These are phyloP conservation scores for Erebia ligea DNA, from an alignment of 2,888 invertebrate genomes.

Conservation along the genomic window DNA sequence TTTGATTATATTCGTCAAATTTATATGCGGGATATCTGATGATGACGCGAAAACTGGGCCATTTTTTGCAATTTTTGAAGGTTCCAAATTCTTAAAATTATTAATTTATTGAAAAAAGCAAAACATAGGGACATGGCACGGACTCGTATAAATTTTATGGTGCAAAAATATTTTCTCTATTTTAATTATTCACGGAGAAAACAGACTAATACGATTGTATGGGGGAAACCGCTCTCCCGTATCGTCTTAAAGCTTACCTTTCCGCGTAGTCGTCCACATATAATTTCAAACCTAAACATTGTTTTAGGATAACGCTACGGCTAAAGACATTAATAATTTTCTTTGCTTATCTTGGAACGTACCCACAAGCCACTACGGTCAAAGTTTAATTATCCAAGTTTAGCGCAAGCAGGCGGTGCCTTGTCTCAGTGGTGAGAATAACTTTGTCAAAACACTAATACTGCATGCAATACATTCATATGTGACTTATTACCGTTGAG, in stretches of 20 bases:
- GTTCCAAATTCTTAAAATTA: too few relatives aligned
- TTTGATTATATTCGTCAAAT: too few relatives aligned
- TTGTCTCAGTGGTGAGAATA: not conserved
- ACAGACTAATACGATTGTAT: too few relatives aligned
- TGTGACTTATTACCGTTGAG: not conserved
- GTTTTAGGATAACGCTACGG: slow-evolving; percentile 18
- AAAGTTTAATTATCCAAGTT: slow-evolving; percentile 37
- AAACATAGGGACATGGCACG: too few relatives aligned
- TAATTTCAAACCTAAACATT: slow-evolving; percentile 20
- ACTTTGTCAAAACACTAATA: slow-evolving; percentile 25
- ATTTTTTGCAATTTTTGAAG: too few relatives aligned
- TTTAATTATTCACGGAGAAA: too few relatives aligned
- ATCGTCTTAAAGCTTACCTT: not conserved
- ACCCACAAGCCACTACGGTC: slow-evolving; percentile 20
- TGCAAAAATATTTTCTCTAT: too few relatives aligned
- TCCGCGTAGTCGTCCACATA: slow-evolving; percentile 10
- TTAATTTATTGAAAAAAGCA: too few relatives aligned
- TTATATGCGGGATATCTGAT: too few relatives aligned
- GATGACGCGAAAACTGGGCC: too few relatives aligned
- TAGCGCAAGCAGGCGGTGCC: not conserved
- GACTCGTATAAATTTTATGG: too few relatives aligned
- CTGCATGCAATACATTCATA: not conserved
- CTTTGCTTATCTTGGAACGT: slow-evolving; percentile 26
- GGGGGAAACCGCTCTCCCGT: too few relatives aligned
- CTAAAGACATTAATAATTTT: slow-evolving; percentile 27